phyloP scores from a whole-genome alignment of 2,113 vertebrate genomes.

The Columba janthina region DNA sequence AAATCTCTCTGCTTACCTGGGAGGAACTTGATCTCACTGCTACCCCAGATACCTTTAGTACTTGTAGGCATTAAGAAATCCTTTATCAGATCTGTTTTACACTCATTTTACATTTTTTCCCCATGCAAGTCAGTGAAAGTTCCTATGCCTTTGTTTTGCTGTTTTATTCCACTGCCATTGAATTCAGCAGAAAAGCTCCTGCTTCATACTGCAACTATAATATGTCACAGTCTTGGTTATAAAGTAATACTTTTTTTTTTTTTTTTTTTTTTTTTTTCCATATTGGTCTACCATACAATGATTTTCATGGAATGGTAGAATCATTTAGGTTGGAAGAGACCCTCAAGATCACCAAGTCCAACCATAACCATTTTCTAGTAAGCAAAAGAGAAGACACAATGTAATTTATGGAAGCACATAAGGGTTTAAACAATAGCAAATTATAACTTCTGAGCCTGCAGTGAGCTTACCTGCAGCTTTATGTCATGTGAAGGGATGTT shows the following conservation, averaged over 20 bases:
- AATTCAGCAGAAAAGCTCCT: not conserved
- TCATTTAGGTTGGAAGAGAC: no score
- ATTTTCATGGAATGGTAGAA: not conserved
- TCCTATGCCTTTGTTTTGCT: not conserved
- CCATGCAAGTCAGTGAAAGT: rapidly evolving
- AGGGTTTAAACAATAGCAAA: not conserved
- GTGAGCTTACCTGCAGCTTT: not conserved
- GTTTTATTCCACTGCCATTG: not conserved
- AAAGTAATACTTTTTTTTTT: not conserved
- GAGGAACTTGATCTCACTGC: not conserved
- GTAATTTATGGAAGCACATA: not conserved
- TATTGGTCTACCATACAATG: not conserved
- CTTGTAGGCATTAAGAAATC: not conserved
- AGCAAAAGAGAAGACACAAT: not conserved
- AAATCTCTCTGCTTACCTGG: not conserved
- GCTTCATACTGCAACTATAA: not conserved
- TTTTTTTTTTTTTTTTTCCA: not conserved
- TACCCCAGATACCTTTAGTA: not conserved
- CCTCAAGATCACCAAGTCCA: no score
- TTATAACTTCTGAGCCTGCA: not conserved
- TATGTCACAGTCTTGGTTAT: not conserved
- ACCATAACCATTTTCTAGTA: not conserved
- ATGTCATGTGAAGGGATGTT: not conserved
- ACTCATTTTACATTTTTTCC: not conserved
- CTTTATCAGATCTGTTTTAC: not conserved